A percentile compares a stretch with the other conserved stretches of the same genome.
Conservation (phyloP, 2,888 invertebrate genomes). For the Ormyrus pomaceus region DNA sequence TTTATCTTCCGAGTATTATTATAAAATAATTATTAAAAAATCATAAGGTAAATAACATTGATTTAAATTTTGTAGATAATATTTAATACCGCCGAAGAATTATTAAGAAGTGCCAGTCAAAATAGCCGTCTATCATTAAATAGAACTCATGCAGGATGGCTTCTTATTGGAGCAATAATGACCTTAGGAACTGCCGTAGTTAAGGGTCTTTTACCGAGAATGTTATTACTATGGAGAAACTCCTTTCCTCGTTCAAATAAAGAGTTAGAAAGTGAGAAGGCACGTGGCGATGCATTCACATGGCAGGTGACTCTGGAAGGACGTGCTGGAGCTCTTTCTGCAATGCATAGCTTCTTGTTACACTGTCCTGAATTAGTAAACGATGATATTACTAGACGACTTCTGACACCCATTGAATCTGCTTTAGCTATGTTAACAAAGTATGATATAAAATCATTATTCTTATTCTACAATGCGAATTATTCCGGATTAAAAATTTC, state of each 20-base stretch:
- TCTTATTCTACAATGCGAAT: not conserved
- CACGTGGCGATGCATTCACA: slow-evolving; percentile 97
- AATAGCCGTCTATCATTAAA: slow-evolving; percentile 96
- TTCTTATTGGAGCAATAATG: slow-evolving; percentile 97
- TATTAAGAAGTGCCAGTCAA: slow-evolving; percentile 96
- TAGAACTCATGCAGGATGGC: slow-evolving; percentile 98
- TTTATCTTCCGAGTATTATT: not conserved
- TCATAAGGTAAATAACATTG: not conserved
- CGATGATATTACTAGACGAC: slow-evolving; percentile 92
- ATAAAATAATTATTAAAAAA: not conserved
- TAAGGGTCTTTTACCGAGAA: slow-evolving; percentile 92
- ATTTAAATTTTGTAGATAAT: slow-evolving; percentile 79
- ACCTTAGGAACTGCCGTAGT: slow-evolving; percentile 95
- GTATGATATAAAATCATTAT: slow-evolving; percentile 76
- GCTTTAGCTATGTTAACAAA: slow-evolving; percentile 96
- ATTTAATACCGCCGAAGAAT: slow-evolving; percentile 97
- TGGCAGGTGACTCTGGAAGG: slow-evolving; percentile 99
- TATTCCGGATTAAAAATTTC: not conserved
- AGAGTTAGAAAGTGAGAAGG: slow-evolving; percentile 97
- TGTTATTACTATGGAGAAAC: slow-evolving; percentile 97
- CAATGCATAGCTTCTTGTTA: slow-evolving; percentile 94
- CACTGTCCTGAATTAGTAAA: slow-evolving; percentile 94
- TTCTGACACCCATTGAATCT: slow-evolving; percentile 95
- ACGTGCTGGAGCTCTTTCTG: slow-evolving; percentile 95
- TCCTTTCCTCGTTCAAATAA: slow-evolving; percentile 97